Evolutionary conservation across 2,888 invertebrate genomes (phyloP), one percentile per base, ranked within the genome.

Genomic region (Noctua fimbriata): DNA sequence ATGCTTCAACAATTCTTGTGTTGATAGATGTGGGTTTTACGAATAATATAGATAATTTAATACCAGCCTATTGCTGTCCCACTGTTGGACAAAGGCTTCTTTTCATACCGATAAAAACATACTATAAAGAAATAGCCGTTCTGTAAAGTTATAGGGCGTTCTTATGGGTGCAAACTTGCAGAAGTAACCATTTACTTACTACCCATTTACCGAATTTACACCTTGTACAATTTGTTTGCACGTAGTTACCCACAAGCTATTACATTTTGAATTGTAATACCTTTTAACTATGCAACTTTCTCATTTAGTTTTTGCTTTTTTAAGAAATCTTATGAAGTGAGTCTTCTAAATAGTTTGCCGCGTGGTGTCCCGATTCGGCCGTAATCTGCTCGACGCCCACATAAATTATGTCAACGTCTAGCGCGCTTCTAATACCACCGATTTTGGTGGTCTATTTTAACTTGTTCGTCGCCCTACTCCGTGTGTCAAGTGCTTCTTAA

Each of bases 381-480:
- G 90, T 93, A 93, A 94, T 93, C 93, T 91, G 87, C 86, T 88
- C 74, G 82, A 92, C 95, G 93, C 95, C 95, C 93, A 94, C 94
- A 90, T 90, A 91, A 92, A 92, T 90, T 91, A 91, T 93, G 93
- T 94, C 93, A 93, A 92, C 92, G 93, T 85, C 86, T 90, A 88
- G 47, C 73, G 89, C 41, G 88, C 88, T 87, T 83, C 82, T 78
- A 82, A 86, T 77, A 83, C 76, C 80, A 78, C 81, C 89, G 86
- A 89, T 91, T 91, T 91, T 90, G 91, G 91, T 92, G 91, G 89
- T 92, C 92, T 89, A 86, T 89, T 87, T 89, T 82, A 87, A 84
- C 84, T 86, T 79, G 85, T 84, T 78, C 74, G 79, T 77, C 83
- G 76, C 69, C 76, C 74, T 76, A 82, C 85, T 87, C 82, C 76